These are phyloP conservation scores for Lamproptera curius DNA, from an alignment of 2,888 invertebrate species.

Conservation along the genomic window DNA sequence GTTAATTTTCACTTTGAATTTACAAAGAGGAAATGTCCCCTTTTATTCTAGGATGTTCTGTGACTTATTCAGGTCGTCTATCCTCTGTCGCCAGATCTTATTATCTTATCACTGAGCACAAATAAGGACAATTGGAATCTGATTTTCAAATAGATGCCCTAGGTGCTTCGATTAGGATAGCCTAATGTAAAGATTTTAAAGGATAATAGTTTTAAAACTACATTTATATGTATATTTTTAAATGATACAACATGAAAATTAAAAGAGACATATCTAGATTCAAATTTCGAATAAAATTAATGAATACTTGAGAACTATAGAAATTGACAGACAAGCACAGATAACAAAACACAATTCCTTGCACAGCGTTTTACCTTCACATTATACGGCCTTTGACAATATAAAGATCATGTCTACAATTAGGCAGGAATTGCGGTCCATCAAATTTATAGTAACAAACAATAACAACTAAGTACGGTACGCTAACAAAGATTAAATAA, in stretches of 20 bases:
- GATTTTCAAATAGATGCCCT: conserved; percentile 18
- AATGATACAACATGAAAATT: neutral
- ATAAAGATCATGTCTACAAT: too few species aligned
- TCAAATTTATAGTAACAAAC: too few species aligned
- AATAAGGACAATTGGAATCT: conserved; percentile 20
- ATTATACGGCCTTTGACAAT: too few species aligned
- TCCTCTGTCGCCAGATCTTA: conserved; percentile 11
- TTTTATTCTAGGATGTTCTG: neutral
- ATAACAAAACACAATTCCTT: too few species aligned
- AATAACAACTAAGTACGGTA: too few species aligned
- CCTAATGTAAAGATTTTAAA: conserved; percentile 3
- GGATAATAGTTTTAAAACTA: neutral
- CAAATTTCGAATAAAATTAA: neutral
- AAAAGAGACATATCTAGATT: neutral
- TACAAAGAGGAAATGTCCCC: neutral
- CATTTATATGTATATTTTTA: neutral
- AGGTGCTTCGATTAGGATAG: too few species aligned
- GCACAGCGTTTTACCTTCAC: too few species aligned
- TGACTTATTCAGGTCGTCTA: neutral
- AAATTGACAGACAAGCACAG: neutral
- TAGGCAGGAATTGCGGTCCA: too few species aligned
- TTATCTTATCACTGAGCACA: conserved; percentile 16
- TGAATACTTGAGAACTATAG: neutral
- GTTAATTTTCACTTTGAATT: too few species aligned
- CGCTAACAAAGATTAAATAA: too few species aligned